Percentiles rank a stretch among this genome's conserved stretches.
Conservation (phyloP, 2,113 vertebrate species). For the Sminthopsis crassicaudata region DNA sequence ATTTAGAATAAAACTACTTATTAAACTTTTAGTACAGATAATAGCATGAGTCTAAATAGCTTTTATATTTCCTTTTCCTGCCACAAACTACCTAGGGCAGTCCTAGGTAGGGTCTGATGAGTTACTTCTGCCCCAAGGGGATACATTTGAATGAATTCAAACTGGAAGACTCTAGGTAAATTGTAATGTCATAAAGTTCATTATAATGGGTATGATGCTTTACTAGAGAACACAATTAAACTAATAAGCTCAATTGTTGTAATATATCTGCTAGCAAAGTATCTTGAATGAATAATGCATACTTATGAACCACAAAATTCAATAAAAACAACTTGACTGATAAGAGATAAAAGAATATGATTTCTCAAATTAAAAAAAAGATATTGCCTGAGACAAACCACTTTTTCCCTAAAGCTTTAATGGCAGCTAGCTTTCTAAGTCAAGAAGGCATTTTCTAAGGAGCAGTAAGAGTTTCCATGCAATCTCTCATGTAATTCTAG, state of each 20-base stretch:
- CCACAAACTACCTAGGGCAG: neutral
- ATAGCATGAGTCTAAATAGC: neutral
- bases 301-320: neutral
- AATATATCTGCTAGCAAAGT: neutral
- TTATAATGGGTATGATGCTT: slow-evolving; percentile 3
- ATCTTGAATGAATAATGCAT: slow-evolving; percentile 32
- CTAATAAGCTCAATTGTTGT: slow-evolving; percentile 2
- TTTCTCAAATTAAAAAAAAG: neutral
- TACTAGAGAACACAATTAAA: slow-evolving; percentile 33
- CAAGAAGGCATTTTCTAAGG: neutral
- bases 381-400: neutral
- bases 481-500: neutral
- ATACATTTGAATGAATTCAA: slow-evolving; percentile 26
- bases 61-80: slow-evolving; percentile 31
- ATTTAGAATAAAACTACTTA: slow-evolving; percentile 16
- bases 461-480: neutral
- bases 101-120: slow-evolving; percentile 8
- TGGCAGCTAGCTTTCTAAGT: neutral
- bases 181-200: slow-evolving; percentile 1
- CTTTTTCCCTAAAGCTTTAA: neutral
- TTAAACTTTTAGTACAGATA: neutral
- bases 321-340: neutral
- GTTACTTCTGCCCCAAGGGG: neutral
- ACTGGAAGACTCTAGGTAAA: slow-evolving; percentile 9
- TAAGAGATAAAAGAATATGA: neutral